phyloP scores from a whole-genome alignment of 2,888 invertebrate genomes.

The Escarpia spicata region DNA sequence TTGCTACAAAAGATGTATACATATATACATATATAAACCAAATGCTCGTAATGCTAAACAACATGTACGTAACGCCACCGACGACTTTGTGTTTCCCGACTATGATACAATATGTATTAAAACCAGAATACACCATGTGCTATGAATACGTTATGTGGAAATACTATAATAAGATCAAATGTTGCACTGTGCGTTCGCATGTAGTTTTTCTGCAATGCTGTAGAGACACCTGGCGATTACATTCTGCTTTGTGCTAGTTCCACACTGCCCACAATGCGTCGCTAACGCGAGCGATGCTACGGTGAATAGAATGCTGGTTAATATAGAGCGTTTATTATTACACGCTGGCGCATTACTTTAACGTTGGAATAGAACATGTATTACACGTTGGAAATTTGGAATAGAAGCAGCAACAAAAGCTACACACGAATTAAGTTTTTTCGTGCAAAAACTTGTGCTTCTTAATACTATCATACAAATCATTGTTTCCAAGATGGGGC shows the following conservation, averaged over 20 bases:
- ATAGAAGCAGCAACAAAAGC: too few species aligned
- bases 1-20: too few species aligned
- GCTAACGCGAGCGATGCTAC: not conserved
- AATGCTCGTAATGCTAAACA: too few species aligned
- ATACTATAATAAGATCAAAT: not conserved
- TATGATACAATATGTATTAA: too few species aligned
- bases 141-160: not conserved
- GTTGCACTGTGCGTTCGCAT: not conserved
- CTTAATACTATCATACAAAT: too few species aligned
- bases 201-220: not conserved
- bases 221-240: not conserved
- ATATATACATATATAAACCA: too few species aligned
- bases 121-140: not conserved
- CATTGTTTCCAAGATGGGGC: too few species aligned
- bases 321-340: not conserved
- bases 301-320: not conserved
- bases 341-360: not conserved
- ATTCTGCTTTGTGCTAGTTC: not conserved
- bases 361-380: not conserved
- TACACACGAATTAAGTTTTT: too few species aligned
- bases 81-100: too few species aligned
- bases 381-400: too few species aligned
- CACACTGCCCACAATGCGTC: not conserved
- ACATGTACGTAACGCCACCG: too few species aligned
- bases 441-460: too few species aligned